Conservation (phyloP, 2,113 vertebrate genomes). For the Geococcyx californianus region DNA sequence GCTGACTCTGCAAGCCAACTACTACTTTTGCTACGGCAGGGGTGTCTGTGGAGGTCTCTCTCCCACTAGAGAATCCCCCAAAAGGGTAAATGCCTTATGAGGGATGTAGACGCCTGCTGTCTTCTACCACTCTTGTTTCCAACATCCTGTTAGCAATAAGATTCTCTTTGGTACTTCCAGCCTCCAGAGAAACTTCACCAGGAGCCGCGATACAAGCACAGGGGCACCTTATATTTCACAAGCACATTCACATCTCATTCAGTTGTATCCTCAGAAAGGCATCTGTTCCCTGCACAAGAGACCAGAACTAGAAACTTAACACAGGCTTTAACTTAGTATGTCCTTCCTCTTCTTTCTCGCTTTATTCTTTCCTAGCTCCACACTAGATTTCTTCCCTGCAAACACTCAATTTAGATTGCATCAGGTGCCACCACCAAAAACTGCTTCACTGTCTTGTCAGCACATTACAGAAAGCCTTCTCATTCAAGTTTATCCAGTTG, state of each 20-base stretch:
- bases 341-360: neutral
- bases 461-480: constrained; percentile 8
- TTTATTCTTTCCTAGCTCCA: neutral
- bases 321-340: neutral
- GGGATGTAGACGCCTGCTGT: too few species aligned
- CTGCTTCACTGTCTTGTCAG: constrained; percentile 13
- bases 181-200: neutral
- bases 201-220: neutral
- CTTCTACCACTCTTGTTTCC: neutral
- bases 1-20: neutral
- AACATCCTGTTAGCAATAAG: neutral
- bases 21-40: neutral
- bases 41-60: neutral
- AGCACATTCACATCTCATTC: neutral
- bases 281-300: neutral
- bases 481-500: constrained; percentile 35
- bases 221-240: neutral
- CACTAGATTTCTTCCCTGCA: neutral
- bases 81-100: accelerated
- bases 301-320: neutral
- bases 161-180: neutral
- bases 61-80: too few species aligned
- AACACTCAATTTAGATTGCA: neutral
- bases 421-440: constrained; percentile 6
- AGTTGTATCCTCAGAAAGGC: neutral